Percentiles rank a stretch among this genome's conserved stretches.
phyloP scores from a whole-genome alignment of 2,888 invertebrate genomes.

The Drosophila neutralis region DNA sequence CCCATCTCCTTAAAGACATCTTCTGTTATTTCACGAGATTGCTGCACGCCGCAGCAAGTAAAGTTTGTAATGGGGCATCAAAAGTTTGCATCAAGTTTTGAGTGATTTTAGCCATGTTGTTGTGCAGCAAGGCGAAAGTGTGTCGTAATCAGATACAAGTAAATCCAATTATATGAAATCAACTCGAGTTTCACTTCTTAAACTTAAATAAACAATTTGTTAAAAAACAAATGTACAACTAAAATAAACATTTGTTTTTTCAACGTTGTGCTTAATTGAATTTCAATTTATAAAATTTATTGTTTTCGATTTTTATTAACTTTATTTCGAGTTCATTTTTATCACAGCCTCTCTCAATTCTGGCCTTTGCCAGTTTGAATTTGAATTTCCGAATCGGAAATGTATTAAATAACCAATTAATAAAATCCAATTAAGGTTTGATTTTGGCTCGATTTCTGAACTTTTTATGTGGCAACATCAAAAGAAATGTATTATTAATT shows the following conservation, averaged over 20 bases:
- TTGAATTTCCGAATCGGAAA: not conserved
- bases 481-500: not conserved
- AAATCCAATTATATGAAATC: not conserved
- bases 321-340: not conserved
- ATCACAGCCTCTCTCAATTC: not conserved
- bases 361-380: not conserved
- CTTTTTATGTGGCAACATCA: not conserved
- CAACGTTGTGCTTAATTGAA: not conserved
- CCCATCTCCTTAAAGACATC: slow-evolving; percentile 31
- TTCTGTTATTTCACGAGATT: slow-evolving; percentile 19
- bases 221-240: not conserved
- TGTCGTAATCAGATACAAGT: not conserved
- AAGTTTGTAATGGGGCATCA: slow-evolving; percentile 17
- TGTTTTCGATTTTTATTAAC: not conserved
- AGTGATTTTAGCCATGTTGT: slow-evolving; percentile 35
- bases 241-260: not conserved
- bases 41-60: slow-evolving; percentile 8
- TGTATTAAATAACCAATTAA: not conserved
- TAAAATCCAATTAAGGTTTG: not conserved
- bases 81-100: slow-evolving; percentile 46
- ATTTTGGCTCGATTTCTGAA: not conserved
- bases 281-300: not conserved
- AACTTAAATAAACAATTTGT: not conserved
- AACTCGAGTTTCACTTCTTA: not conserved
- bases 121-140: not conserved